Percentiles rank a stretch among this genome's conserved stretches.
phyloP scores from a whole-genome alignment of 92 coral and sea anemone genomes.

The Diadumene lineata region DNA sequence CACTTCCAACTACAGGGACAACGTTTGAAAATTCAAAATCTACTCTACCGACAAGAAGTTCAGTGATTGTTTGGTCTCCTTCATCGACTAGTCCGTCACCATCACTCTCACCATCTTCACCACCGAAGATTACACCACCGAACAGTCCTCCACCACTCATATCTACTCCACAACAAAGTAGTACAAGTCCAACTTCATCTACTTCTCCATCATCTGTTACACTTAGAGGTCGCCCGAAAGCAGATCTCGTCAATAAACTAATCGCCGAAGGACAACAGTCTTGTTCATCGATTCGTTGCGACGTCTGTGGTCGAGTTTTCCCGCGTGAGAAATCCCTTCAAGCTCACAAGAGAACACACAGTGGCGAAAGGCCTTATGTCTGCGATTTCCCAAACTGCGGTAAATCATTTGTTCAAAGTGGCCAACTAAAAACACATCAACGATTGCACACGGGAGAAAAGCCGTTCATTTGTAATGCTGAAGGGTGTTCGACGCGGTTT shows the following conservation, averaged over 20 bases:
- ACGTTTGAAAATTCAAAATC: constrained; percentile 51
- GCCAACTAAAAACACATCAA: constrained; percentile 97
- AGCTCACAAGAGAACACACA: constrained; percentile 99
- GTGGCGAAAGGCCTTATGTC: constrained; percentile 95
- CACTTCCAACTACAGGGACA: constrained; percentile 61
- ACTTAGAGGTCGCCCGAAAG: constrained; percentile 97
- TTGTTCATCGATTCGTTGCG: constrained; percentile 95
- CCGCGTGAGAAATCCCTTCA: constrained; percentile 99
- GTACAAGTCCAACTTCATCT: constrained; percentile 40
- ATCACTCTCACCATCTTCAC: constrained; percentile 25
- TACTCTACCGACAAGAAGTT: constrained; percentile 61
- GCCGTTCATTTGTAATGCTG: constrained; percentile 87
- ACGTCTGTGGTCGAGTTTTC: constrained; percentile 96
- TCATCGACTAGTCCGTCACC: constrained; percentile 65
- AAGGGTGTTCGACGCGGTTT: constrained; percentile 86
- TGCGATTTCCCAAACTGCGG: constrained; percentile 99
- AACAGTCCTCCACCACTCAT: constrained; percentile 69
- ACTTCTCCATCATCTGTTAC: constrained; percentile 75
- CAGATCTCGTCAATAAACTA: constrained; percentile 81
- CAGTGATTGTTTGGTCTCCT: constrained; percentile 92
- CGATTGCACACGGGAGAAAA: constrained; percentile 96
- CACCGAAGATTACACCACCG: constrained; percentile 71
- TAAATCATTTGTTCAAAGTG: constrained; percentile 98
- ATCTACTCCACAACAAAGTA: constrained; percentile 59
- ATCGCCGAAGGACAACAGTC: constrained; percentile 96